A percentile compares a stretch with the other conserved stretches of the same genome.
phyloP scores from a whole-genome alignment of 1,140 invertebrate genomes.

The Diorhabda carinulata region DNA sequence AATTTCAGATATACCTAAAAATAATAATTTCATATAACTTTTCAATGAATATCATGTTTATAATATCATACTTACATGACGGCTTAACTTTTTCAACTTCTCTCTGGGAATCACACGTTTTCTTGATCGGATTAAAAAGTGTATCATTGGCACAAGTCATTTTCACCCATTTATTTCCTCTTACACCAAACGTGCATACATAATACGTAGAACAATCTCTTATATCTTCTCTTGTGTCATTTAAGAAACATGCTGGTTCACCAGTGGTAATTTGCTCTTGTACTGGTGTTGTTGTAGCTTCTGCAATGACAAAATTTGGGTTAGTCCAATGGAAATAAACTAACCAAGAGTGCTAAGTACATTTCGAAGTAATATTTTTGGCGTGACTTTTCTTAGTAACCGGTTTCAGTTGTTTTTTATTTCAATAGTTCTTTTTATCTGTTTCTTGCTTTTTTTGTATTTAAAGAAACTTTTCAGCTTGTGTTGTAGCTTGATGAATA shows the following conservation, averaged over 20 bases:
- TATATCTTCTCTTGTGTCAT: conserved; percentile 49
- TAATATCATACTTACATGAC: conserved; percentile 48
- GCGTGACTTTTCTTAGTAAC: not conserved
- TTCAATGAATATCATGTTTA: no score
- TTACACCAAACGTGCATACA: conserved; percentile 51
- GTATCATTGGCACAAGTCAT: conserved; percentile 57
- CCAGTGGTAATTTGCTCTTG: not conserved
- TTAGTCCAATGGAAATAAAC: no score
- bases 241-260: conserved; percentile 44
- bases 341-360: not conserved
- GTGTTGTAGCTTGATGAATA: no score
- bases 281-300: not conserved
- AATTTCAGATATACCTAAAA: no score
- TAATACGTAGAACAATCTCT: conserved; percentile 59
- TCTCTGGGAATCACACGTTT: conserved; percentile 61
- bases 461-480: no score
- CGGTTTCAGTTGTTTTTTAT: no score
- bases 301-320: not conserved
- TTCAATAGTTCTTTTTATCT: no score
- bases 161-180: conserved; percentile 48
- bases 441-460: no score
- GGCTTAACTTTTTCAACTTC: conserved; percentile 59
- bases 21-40: no score
- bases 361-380: not conserved
- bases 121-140: conserved; percentile 59